These are phyloP conservation scores for Oncorhynchus keta DNA, from an alignment of 2,113 vertebrate genomes.

Conservation along the genomic window DNA sequence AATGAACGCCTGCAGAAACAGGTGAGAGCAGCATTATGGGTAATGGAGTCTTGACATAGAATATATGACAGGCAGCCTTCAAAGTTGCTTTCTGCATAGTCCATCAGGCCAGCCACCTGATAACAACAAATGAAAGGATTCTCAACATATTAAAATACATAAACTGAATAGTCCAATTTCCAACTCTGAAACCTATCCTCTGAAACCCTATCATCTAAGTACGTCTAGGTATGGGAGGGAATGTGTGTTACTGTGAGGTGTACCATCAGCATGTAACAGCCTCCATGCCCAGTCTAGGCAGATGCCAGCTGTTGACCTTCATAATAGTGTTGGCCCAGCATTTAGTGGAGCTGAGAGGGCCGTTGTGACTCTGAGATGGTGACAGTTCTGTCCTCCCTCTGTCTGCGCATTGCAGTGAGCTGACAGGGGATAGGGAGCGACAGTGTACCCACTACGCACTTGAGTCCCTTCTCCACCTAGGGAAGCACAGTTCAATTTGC, in stretches of 20 bases:
- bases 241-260: too few relatives aligned
- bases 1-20: constrained; percentile 85
- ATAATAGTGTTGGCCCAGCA: constrained; percentile 27
- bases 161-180: too few relatives aligned
- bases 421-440: too few relatives aligned
- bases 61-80: not conserved
- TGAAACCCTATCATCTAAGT: too few relatives aligned
- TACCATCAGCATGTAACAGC: constrained; percentile 21
- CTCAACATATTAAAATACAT: too few relatives aligned
- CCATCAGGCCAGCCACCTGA: too few relatives aligned
- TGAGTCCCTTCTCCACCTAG: not conserved
- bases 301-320: constrained; percentile 64
- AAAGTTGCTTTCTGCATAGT: too few relatives aligned
- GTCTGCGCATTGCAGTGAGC: too few relatives aligned
- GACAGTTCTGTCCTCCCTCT: constrained; percentile 32
- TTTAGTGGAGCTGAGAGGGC: too few relatives aligned
- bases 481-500: constrained; percentile 30
- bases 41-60: not conserved
- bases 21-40: constrained; percentile 60
- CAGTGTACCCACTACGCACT: not conserved
- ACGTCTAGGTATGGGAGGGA: too few relatives aligned
- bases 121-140: not conserved
- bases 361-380: constrained; percentile 14
- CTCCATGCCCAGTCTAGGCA: constrained; percentile 35
- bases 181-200: too few relatives aligned